phyloP scores from a whole-genome alignment of 1,140 invertebrate species.

The Metopolophium dirhodum region DNA sequence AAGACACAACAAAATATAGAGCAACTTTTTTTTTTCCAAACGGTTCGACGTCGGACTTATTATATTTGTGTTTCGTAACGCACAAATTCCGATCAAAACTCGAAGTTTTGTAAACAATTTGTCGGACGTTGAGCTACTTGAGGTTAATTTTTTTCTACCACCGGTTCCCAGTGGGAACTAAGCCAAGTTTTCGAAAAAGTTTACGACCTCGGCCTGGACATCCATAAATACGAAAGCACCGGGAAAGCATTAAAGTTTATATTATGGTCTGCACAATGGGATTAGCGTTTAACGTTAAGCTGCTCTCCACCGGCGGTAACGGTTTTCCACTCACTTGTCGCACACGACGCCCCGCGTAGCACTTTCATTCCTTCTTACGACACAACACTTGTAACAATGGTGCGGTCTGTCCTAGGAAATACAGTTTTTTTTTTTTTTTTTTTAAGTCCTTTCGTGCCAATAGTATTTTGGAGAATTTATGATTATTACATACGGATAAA shows the following conservation, averaged over 20 bases:
- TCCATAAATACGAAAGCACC: background rate
- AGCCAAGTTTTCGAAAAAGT: constrained; percentile 36
- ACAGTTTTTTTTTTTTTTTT: background rate
- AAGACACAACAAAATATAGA: too few species aligned
- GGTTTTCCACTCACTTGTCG: too few species aligned
- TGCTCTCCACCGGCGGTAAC: background rate
- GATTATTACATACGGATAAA: constrained; percentile 10
- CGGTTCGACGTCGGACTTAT: too few species aligned
- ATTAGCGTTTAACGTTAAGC: constrained; percentile 43
- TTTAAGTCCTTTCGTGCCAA: background rate
- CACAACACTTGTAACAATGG: constrained; percentile 1
- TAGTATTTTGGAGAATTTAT: background rate
- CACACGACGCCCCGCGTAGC: background rate
- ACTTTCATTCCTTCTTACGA: background rate
- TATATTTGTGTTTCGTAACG: background rate
- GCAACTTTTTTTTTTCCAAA: too few species aligned
- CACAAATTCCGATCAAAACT: background rate
- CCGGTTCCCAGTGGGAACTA: background rate
- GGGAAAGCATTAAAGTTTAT: constrained; percentile 25
- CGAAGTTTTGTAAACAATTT: background rate
- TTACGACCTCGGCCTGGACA: background rate
- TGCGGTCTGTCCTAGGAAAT: background rate
- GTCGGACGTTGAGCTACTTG: background rate
- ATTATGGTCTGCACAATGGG: background rate
- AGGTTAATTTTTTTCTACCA: background rate